Evolutionary conservation across 2,797 vertebrate species (phyloP).

Genomic region (Lates japonicus): DNA sequence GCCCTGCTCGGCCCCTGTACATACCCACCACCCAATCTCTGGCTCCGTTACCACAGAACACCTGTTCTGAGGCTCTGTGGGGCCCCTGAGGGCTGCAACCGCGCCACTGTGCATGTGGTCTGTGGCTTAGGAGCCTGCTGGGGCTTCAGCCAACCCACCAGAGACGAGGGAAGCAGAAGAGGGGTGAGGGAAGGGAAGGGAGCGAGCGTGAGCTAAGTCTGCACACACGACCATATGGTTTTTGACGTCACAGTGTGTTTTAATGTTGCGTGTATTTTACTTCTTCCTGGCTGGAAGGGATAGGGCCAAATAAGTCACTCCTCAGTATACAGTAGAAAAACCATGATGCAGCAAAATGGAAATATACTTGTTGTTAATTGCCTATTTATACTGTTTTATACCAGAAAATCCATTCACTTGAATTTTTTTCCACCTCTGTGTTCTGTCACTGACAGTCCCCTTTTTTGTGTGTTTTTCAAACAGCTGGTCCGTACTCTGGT

Average conservation of each 20-base stretch:
- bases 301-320: slow-evolving; percentile 30
- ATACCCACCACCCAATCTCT: slow-evolving; percentile 86
- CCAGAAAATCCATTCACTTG: slow-evolving; percentile 3
- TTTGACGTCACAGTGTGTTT: slow-evolving; percentile 77
- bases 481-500: slow-evolving; percentile 97
- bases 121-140: slow-evolving; percentile 76
- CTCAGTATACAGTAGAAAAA: slow-evolving; percentile 17
- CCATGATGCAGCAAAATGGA: slow-evolving; percentile 7
- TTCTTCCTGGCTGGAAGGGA: slow-evolving; percentile 50
- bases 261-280: slow-evolving; percentile 70
- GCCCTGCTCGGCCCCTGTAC: slow-evolving; percentile 51
- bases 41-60: slow-evolving; percentile 76
- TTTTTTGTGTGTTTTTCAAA: neutral
- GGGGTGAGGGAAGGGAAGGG: slow-evolving; percentile 54
- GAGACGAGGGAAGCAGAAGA: slow-evolving; percentile 77
- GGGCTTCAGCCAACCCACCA: slow-evolving; percentile 84
- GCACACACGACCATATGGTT: slow-evolving; percentile 78
- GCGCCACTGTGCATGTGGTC: slow-evolving; percentile 82
- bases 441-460: slow-evolving; percentile 5
- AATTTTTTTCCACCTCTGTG: slow-evolving; percentile 3
- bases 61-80: slow-evolving; percentile 69
- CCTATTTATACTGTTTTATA: slow-evolving; percentile 4
- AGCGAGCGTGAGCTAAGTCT: slow-evolving; percentile 65
- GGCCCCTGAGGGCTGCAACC: slow-evolving; percentile 73
- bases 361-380: neutral